phyloP scores from a whole-genome alignment of 2,797 vertebrate species.

The Anableps anableps region DNA sequence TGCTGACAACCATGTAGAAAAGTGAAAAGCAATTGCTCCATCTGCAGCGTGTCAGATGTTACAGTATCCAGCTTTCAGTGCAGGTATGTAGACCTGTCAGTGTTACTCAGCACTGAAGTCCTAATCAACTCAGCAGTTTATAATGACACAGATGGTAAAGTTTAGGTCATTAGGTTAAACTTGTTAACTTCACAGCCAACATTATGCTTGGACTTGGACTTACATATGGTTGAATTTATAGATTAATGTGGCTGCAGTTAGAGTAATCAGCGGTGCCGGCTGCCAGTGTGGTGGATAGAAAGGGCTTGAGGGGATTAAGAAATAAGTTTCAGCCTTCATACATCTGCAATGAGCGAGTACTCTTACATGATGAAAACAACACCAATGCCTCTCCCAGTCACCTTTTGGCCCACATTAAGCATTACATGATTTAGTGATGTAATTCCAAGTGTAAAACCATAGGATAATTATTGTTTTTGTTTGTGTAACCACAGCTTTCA shows the following conservation, averaged over 20 bases:
- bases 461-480: not conserved
- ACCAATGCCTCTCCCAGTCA: not conserved
- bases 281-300: conserved; percentile 10
- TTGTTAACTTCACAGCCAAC: conserved; percentile 8
- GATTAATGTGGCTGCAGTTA: conserved; percentile 11
- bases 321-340: conserved; percentile 8
- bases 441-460: not conserved
- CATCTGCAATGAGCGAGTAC: conserved; percentile 6
- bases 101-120: not conserved
- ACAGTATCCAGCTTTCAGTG: not conserved
- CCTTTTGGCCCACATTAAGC: not conserved
- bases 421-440: not conserved
- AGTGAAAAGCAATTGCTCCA: not conserved
- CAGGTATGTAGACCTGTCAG: not conserved
- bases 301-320: conserved; percentile 24
- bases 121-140: conserved; percentile 11
- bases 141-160: conserved; percentile 12
- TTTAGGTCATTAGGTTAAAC: conserved; percentile 17
- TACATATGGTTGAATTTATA: conserved; percentile 16
- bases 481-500: not conserved
- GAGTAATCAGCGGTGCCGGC: conserved; percentile 7
- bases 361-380: not conserved
- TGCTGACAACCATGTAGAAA: not conserved
- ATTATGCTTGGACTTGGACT: not conserved
- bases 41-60: conserved; percentile 10